A percentile compares a stretch with the other conserved stretches of the same genome.
Evolutionary conservation across 2,888 invertebrate species (phyloP).

Genomic region (Parasteatoda lunata): DNA sequence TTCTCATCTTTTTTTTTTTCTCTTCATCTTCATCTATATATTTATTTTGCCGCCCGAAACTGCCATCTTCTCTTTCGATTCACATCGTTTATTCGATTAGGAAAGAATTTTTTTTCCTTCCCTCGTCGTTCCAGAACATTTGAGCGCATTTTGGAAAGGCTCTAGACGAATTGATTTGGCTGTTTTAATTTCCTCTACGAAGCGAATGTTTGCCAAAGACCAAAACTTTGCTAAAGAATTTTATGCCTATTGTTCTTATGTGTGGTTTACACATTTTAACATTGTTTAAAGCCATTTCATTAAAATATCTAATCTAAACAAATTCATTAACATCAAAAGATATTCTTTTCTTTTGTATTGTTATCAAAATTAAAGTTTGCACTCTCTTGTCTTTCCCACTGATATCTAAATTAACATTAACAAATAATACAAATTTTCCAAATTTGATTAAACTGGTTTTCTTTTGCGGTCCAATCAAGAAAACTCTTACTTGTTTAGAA

Average conservation of each 20-base stretch:
- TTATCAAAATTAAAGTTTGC: not conserved
- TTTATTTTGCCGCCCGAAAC: constrained; percentile 48
- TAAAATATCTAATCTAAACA: not conserved
- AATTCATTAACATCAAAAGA: not conserved
- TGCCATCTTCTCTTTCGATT: constrained; percentile 40
- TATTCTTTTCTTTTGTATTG: not conserved
- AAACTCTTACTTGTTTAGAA: no score
- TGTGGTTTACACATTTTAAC: no score
- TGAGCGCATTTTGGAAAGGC: not conserved
- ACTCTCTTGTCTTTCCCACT: not conserved
- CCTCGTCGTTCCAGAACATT: constrained; percentile 16
- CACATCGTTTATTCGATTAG: constrained; percentile 51
- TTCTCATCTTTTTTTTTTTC: constrained; percentile 18
- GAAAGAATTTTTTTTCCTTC: constrained; percentile 18
- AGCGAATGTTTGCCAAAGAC: constrained; percentile 27
- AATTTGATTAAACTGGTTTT: no score
- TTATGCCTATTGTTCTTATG: not conserved
- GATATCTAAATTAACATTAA: no score
- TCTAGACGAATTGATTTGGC: constrained; percentile 16
- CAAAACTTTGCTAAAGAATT: not conserved
- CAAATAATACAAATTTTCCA: no score
- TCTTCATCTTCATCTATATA: constrained; percentile 19
- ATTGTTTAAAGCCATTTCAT: not conserved
- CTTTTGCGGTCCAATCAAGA: no score
- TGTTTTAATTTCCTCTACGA: constrained; percentile 22